A percentile compares a stretch with the other conserved stretches of the same genome.
Evolutionary conservation across 2,797 vertebrate species (phyloP).

Genomic region (Eleutherodactylus coqui): DNA sequence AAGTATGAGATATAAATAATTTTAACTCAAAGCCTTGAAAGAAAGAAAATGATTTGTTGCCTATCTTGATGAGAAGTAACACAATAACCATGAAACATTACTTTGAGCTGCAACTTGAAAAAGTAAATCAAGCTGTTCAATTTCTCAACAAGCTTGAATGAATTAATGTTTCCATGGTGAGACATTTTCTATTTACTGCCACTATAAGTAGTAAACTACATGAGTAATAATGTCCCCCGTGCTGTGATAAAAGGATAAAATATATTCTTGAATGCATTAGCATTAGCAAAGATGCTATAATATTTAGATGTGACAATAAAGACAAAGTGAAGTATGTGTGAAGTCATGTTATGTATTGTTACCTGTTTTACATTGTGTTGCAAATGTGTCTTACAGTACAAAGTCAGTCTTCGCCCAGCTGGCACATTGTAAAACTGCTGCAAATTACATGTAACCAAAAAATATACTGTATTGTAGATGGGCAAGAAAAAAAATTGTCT

Average conservation of each 20-base stretch:
- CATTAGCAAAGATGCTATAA: not conserved
- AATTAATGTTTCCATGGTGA: conserved; percentile 44
- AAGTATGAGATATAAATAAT: not conserved
- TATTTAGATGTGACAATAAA: not conserved
- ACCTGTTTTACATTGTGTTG: not conserved
- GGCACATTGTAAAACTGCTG: no score
- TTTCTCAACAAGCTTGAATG: conserved; percentile 28
- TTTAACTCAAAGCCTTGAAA: not conserved
- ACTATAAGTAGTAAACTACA: conserved; percentile 27
- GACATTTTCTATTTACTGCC: conserved; percentile 34
- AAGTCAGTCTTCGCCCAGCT: no score
- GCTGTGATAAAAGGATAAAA: conserved; percentile 34
- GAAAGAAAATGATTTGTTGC: conserved; percentile 20
- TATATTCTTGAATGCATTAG: not conserved
- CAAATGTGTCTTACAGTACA: not conserved
- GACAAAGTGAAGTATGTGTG: not conserved
- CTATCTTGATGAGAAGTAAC: conserved; percentile 48
- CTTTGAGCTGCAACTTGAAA: conserved; percentile 30
- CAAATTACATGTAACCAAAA: no score
- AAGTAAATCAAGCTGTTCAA: conserved; percentile 40
- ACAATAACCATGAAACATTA: conserved; percentile 17
- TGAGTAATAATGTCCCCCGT: conserved; percentile 18
- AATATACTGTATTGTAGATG: no score
- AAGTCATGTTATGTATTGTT: not conserved
- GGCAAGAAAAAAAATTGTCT: no score